Base-by-base conservation (phyloP, 2,888 invertebrate genomes). In the Microplitis deprimator region DNA sequence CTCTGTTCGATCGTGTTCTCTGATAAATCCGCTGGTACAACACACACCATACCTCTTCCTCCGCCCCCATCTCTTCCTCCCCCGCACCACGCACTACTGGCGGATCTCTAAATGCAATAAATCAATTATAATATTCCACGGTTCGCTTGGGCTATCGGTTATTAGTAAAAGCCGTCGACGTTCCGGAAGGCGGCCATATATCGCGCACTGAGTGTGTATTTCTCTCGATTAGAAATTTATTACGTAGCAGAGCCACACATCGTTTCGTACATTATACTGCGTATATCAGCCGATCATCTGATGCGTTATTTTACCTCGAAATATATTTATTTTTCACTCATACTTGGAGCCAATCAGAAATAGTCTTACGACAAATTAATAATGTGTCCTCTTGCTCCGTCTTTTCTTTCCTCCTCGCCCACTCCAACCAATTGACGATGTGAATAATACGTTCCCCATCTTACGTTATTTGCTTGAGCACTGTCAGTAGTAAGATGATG, bases 91-190 rank as follows among this genome's bases (percentile, higher is more conserved):
- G 68, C 41, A 60, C 40, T n/a, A 50, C 50, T 40, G 73, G 65
- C 73, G 73, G 73, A 73, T 73, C 73, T 73, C 41, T 50, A 20
- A 20, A 78, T 79, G 85, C 87, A 82, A 89, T 89, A 89, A 89
- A 89, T 89, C 89, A 89, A 89, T 89, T 89, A 89, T 89, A 89
- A 89, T 89, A 89, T 89, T 89, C 89, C 89, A 89, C 87, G 89
- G 87, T 88, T 89, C 86, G 88, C 87, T 89, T 86, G 85, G 88
- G 87, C 86, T 88, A 88, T 87, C 87, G 89, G 88, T 89, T 89
- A 89, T 89, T 89, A 89, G 89, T 89, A 89, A 89, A 89, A 89
- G 87, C 87, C 88, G 85, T 85, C 85, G 86, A 80, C 84, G 84
- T 82, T 82, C 86, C 89, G 89, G 89, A 89, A 85, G 86, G 85